Evolutionary conservation across 2,797 vertebrate genomes (phyloP).

Genomic region (Channallabes apus): DNA sequence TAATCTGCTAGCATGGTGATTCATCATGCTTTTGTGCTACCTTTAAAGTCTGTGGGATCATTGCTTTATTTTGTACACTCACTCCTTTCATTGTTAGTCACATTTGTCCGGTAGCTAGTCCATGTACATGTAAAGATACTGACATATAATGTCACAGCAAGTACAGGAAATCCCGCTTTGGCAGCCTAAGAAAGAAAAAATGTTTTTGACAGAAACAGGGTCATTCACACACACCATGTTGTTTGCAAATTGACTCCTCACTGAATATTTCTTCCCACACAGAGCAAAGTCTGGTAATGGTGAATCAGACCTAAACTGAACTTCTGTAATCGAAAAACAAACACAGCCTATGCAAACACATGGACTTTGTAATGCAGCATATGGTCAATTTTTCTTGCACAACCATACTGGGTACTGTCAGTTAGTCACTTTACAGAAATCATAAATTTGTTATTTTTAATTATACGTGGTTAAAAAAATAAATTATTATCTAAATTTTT

Average conservation of each 20-base stretch:
- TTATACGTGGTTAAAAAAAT: neutral
- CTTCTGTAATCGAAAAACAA: slow-evolving; percentile 31
- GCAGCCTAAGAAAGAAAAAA: neutral
- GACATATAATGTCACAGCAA: neutral
- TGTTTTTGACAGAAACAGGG: neutral
- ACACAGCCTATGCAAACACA: slow-evolving; percentile 35
- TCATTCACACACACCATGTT: neutral
- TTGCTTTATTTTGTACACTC: neutral
- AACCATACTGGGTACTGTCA: slow-evolving; percentile 45
- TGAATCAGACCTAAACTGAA: slow-evolving; percentile 46
- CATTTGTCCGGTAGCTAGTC: neutral
- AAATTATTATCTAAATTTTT: neutral
- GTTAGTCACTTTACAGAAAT: slow-evolving; percentile 46
- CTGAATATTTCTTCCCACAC: slow-evolving; percentile 13
- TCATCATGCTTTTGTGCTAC: slow-evolving; percentile 1
- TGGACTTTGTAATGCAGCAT: slow-evolving; percentile 28
- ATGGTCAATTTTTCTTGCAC: slow-evolving; percentile 40
- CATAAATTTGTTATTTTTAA: neutral
- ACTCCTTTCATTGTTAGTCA: neutral
- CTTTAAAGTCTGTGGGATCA: neutral
- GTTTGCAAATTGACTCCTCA: neutral
- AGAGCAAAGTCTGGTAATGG: slow-evolving; percentile 22
- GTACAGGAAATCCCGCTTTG: slow-evolving; percentile 1
- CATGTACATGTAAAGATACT: neutral
- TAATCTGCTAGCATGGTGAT: neutral